Conservation (phyloP, 2,113 vertebrate species). For the Bubo scandiacus region DNA sequence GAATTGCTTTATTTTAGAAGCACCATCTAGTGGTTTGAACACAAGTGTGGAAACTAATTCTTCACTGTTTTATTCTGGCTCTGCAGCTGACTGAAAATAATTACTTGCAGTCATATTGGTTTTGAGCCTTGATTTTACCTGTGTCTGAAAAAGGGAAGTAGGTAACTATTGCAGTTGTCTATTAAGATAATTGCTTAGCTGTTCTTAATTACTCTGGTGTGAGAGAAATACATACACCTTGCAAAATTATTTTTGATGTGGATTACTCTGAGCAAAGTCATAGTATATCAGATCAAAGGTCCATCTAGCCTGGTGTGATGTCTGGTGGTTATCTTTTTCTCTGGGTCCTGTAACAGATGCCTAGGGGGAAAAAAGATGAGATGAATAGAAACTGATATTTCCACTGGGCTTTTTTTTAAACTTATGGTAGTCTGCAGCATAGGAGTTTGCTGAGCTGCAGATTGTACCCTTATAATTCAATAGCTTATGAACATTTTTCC, state of each 20-base stretch:
- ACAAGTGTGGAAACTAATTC: neutral
- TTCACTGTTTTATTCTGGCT: neutral
- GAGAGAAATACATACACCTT: neutral
- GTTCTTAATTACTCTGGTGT: neutral
- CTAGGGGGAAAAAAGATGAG: neutral
- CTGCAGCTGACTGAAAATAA: neutral
- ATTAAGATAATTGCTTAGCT: neutral
- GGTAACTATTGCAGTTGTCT: neutral
- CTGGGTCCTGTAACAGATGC: neutral
- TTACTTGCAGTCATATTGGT: neutral
- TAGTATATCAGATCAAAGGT: neutral
- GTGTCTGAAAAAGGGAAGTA: neutral
- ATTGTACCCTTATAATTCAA: neutral
- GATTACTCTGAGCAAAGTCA: neutral
- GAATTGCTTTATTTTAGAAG: constrained; percentile 36
- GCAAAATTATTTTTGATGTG: neutral
- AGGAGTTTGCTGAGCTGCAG: neutral
- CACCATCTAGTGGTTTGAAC: constrained; percentile 62
- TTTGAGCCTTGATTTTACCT: neutral
- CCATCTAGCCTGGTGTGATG: neutral
- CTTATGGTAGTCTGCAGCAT: neutral
- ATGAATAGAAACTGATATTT: neutral
- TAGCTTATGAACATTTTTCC: neutral
- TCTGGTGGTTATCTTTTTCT: neutral
- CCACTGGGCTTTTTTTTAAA: neutral